Percentiles rank a stretch among this genome's conserved stretches.
Evolutionary conservation across 2,888 invertebrate species (phyloP).

Genomic region (Megaustenia siamemsis): DNA sequence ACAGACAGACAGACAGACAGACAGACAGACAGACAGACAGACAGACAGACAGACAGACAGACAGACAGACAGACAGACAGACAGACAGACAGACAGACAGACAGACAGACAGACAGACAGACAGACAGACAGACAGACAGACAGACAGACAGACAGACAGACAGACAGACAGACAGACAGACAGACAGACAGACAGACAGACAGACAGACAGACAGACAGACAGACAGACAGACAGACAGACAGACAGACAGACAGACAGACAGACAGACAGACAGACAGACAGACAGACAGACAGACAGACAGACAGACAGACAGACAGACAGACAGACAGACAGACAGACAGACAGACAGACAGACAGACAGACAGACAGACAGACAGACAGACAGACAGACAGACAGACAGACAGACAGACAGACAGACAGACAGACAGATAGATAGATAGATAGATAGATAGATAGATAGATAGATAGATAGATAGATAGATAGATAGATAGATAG

Average conservation of each 20-base stretch:
- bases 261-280: slow-evolving; percentile 1
- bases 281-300: slow-evolving; percentile 1
- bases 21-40: slow-evolving; percentile 27
- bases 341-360: slow-evolving; percentile 27
- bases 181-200: slow-evolving; percentile 10
- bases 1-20: slow-evolving; percentile 17
- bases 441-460: not conserved
- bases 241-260: not conserved
- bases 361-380: slow-evolving; percentile 27
- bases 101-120: slow-evolving; percentile 27
- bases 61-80: slow-evolving; percentile 27
- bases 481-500: not conserved
- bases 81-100: slow-evolving; percentile 27
- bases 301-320: slow-evolving; percentile 1
- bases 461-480: not conserved
- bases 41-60: slow-evolving; percentile 27
- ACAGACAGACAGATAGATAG: too few species aligned
- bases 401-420: slow-evolving; percentile 21
- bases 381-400: slow-evolving; percentile 24
- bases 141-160: slow-evolving; percentile 10
- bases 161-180: slow-evolving; percentile 10
- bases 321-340: slow-evolving; percentile 14
- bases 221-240: slow-evolving; percentile 1
- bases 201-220: not conserved
- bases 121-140: slow-evolving; percentile 17